Conservation (phyloP, 2,113 vertebrate genomes). For the Gobiocypris rarus region DNA sequence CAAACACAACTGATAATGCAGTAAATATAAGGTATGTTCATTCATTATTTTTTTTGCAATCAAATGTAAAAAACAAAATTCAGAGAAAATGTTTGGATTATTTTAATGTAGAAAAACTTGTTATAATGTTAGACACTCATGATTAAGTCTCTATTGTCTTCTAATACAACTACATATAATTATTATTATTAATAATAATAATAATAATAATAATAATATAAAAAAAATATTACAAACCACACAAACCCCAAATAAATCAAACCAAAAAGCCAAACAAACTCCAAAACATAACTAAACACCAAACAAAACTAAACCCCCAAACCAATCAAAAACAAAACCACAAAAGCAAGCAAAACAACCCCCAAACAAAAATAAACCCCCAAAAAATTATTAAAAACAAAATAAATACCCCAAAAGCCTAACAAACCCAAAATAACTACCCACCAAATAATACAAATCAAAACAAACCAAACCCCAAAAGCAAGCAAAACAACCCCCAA, state of each 20-base stretch:
- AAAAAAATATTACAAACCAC: not conserved
- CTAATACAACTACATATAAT: too few relatives aligned
- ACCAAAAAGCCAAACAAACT: not conserved
- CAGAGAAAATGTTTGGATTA: not conserved
- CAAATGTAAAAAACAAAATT: too few relatives aligned
- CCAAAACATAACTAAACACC: too few relatives aligned
- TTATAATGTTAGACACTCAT: not conserved
- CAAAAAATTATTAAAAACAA: too few relatives aligned
- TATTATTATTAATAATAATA: too few relatives aligned
- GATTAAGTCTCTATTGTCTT: too few relatives aligned
- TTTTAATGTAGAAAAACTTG: not conserved
- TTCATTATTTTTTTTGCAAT: not conserved
- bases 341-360: not conserved
- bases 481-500: too few relatives aligned
- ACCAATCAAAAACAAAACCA: too few relatives aligned
- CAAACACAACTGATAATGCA: not conserved
- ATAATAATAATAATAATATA: too few relatives aligned
- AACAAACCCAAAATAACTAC: not conserved
- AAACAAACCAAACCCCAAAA: too few relatives aligned
- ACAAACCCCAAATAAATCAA: not conserved
- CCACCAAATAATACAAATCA: too few relatives aligned
- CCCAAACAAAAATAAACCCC: too few relatives aligned
- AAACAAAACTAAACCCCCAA: not conserved
- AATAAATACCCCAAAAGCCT: not conserved
- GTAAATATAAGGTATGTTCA: not conserved